Conservation (phyloP, 2,888 invertebrate species). For the Galerucella pusilla region DNA sequence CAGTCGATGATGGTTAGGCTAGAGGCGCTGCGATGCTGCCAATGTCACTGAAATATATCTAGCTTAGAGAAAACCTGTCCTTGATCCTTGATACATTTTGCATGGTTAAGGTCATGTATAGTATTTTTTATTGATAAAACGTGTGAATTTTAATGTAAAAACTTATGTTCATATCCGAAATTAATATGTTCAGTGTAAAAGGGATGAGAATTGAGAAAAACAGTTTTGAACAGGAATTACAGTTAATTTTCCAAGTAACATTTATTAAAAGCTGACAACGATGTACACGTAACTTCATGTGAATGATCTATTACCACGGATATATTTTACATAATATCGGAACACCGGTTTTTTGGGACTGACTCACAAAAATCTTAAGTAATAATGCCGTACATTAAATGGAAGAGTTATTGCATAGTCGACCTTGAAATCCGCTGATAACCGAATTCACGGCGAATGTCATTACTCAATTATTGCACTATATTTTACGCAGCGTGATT, state of each 20-base stretch:
- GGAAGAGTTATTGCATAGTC: neutral
- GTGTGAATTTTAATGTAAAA: too few species aligned
- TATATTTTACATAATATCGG: neutral
- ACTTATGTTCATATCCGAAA: too few species aligned
- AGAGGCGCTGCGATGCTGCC: slow-evolving; percentile 15
- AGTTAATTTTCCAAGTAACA: too few species aligned
- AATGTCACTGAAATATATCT: neutral
- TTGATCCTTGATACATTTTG: neutral
- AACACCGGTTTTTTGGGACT: neutral
- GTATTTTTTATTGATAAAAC: neutral
- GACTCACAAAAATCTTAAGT: neutral
- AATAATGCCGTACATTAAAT: neutral
- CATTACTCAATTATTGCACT: neutral
- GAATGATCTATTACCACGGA: neutral
- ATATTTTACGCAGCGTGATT: neutral
- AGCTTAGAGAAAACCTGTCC: neutral
- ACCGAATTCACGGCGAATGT: neutral
- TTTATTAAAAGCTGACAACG: neutral
- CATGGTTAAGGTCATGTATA: neutral
- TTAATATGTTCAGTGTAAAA: too few species aligned
- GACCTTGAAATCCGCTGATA: slow-evolving; percentile 5
- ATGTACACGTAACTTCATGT: neutral
- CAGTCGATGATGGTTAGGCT: slow-evolving; percentile 23
- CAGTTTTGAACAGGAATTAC: too few species aligned
- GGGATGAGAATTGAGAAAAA: too few species aligned